A percentile compares a stretch with the other conserved stretches of the same genome.
These are phyloP conservation scores for Icerya purchasi DNA, from an alignment of 2,888 invertebrate species.

Conservation along the genomic window DNA sequence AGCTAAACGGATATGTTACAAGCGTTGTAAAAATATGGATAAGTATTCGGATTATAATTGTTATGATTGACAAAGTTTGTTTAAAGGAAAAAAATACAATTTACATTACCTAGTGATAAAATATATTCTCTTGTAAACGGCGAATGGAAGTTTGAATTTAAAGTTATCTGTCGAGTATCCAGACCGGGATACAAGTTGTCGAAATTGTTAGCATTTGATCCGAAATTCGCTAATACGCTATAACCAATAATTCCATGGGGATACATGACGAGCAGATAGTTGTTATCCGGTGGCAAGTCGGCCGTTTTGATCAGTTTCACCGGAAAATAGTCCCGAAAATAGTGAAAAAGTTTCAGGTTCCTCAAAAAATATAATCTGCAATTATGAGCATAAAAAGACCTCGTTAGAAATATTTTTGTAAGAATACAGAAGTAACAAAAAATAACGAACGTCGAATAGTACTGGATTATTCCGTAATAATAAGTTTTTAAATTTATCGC, in stretches of 20 bases:
- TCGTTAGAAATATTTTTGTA: too few relatives aligned
- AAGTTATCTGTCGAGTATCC: slow-evolving; percentile 36
- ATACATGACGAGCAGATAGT: slow-evolving; percentile 70
- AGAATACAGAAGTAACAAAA: too few relatives aligned
- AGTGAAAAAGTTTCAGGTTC: slow-evolving; percentile 44
- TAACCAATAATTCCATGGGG: slow-evolving; percentile 77
- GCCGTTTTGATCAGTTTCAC: slow-evolving; percentile 56
- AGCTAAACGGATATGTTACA: too few relatives aligned
- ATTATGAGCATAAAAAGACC: too few relatives aligned
- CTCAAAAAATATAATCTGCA: slow-evolving; percentile 38
- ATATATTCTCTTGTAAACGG: slow-evolving; percentile 50
- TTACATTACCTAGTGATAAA: slow-evolving; percentile 31
- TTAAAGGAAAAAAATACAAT: not conserved
- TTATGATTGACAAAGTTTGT: not conserved
- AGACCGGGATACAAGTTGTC: slow-evolving; percentile 38
- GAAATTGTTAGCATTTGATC: slow-evolving; percentile 38
- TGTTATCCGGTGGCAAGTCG: slow-evolving; percentile 53
- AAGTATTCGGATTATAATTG: too few relatives aligned
- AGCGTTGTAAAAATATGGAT: too few relatives aligned
- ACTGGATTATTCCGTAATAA: too few relatives aligned
- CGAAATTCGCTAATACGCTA: slow-evolving; percentile 60
- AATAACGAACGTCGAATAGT: too few relatives aligned
- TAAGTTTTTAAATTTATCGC: too few relatives aligned
- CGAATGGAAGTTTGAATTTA: slow-evolving; percentile 47
- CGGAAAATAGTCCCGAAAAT: slow-evolving; percentile 68